Conservation (phyloP, 2,888 invertebrate genomes). For the Caenorhabditis becei region DNA sequence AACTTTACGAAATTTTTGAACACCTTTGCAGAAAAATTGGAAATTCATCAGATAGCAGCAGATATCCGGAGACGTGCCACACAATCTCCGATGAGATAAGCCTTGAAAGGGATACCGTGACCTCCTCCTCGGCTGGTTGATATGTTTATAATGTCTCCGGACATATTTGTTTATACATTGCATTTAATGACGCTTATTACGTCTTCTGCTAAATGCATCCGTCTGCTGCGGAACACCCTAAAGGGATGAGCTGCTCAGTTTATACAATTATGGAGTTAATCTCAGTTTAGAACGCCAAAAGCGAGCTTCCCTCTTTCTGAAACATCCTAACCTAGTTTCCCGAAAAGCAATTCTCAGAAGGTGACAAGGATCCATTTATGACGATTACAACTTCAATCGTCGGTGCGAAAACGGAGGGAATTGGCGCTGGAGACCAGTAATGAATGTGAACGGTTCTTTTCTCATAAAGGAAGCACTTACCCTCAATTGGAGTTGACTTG, state of each 20-base stretch:
- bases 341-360: neutral
- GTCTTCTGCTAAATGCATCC: constrained; percentile 52
- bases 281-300: neutral
- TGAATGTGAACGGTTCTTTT: neutral
- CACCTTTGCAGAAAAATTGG: neutral
- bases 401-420: neutral
- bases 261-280: neutral
- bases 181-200: constrained; percentile 54
- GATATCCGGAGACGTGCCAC: too few relatives aligned
- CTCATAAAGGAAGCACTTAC: neutral
- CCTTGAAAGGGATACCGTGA: too few relatives aligned
- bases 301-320: too few relatives aligned
- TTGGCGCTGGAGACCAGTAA: too few relatives aligned
- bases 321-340: too few relatives aligned
- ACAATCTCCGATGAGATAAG: too few relatives aligned
- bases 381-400: neutral
- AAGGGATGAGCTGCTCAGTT: neutral
- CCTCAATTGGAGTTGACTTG: constrained; percentile 6
- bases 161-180: constrained; percentile 49
- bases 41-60: too few relatives aligned
- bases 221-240: neutral
- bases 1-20: constrained; percentile 13
- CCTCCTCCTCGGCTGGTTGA: neutral
- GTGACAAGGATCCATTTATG: neutral
- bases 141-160: neutral